A percentile compares a stretch with the other conserved stretches of the same genome.
Conservation (phyloP, 2,888 invertebrate genomes). For the Tyria jacobaeae region DNA sequence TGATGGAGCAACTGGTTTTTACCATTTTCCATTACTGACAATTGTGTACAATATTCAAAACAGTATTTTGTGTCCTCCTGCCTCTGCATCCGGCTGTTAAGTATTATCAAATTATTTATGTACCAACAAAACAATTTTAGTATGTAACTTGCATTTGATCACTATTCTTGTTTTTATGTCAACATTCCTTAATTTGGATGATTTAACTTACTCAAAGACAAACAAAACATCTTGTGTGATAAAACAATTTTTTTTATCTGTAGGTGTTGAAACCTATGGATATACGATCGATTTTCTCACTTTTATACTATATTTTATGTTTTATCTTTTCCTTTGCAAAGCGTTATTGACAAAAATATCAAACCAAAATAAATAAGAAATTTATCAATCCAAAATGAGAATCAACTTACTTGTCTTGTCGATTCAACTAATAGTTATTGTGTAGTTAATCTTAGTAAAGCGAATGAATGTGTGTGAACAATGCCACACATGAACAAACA, state of each 20-base stretch:
- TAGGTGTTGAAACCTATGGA: too few species aligned
- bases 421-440: constrained; percentile 47
- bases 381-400: constrained; percentile 35
- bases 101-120: constrained; percentile 46
- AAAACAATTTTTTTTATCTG: too few species aligned
- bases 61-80: constrained; percentile 37
- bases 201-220: too few species aligned
- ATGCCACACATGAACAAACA: constrained; percentile 79
- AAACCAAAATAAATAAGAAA: constrained; percentile 36
- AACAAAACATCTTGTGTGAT: too few species aligned
- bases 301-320: neutral
- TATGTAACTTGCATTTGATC: too few species aligned
- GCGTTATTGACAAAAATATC: neutral
- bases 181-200: too few species aligned
- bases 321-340: neutral
- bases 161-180: too few species aligned
- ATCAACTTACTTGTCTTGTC: constrained; percentile 26
- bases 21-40: constrained; percentile 48
- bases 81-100: constrained; percentile 42
- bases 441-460: constrained; percentile 48
- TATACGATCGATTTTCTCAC: neutral
- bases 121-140: constrained; percentile 46
- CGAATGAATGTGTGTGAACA: constrained; percentile 67
- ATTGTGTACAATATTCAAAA: too few species aligned
- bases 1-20: constrained; percentile 40